A percentile compares a stretch with the other conserved stretches of the same genome.
Evolutionary conservation across 2,888 invertebrate species (phyloP).

Genomic region (Notodonta ziczac): DNA sequence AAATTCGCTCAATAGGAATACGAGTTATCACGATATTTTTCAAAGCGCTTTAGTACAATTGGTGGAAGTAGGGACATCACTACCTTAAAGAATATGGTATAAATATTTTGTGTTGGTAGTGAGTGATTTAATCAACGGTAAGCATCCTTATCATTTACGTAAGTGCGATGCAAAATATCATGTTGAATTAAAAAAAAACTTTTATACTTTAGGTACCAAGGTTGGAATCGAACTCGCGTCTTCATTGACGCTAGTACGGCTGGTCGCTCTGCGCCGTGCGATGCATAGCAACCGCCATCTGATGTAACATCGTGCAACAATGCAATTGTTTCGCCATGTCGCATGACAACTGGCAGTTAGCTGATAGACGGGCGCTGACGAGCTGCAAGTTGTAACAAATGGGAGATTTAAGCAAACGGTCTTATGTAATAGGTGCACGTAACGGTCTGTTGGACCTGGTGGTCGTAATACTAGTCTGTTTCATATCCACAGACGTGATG

Average conservation of each 20-base stretch:
- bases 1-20: too few species aligned
- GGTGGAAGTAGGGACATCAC: too few species aligned
- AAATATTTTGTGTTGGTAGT: too few species aligned
- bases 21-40: too few species aligned
- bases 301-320: conserved; percentile 30
- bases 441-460: not conserved
- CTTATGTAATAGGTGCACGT: not conserved
- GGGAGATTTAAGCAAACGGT: not conserved
- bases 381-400: conserved; percentile 6
- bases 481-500: too few species aligned
- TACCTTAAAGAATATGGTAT: too few species aligned
- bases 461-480: too few species aligned
- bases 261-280: not conserved
- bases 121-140: too few species aligned
- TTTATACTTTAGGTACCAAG: not conserved
- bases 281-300: conserved; percentile 30
- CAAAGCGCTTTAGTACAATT: too few species aligned
- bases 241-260: not conserved
- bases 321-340: conserved; percentile 42
- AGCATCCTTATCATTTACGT: too few species aligned
- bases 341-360: conserved; percentile 43
- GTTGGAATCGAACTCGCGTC: not conserved
- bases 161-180: too few species aligned
- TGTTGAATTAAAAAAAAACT: too few species aligned
- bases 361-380: conserved; percentile 14